A percentile compares a stretch with the other conserved stretches of the same genome.
Conservation (phyloP, 2,888 invertebrate species). For the Hyposoter dolosus region DNA sequence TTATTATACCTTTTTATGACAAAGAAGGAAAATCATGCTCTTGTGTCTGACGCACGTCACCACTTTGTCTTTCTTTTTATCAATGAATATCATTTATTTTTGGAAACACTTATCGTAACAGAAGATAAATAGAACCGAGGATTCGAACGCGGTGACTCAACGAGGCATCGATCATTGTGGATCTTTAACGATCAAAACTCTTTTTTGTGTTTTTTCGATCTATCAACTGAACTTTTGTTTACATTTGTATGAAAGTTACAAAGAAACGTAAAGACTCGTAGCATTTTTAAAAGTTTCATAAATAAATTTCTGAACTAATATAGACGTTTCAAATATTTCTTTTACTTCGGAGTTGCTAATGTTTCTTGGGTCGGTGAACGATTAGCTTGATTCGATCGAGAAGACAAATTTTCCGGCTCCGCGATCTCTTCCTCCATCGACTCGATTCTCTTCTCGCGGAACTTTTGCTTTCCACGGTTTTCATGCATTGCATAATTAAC, state of each 20-base stretch:
- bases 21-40: conserved; percentile 10
- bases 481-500: conserved; percentile 21
- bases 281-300: background rate
- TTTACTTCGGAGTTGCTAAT: conserved; percentile 31
- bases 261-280: background rate
- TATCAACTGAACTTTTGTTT: background rate
- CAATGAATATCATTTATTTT: conserved; percentile 41
- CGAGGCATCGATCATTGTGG: background rate
- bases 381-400: conserved; percentile 30
- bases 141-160: background rate
- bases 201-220: conserved; percentile 4
- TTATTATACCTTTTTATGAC: conserved; percentile 30
- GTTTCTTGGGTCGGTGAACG: conserved; percentile 12
- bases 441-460: conserved; percentile 6
- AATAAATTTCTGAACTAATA: background rate
- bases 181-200: background rate
- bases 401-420: conserved; percentile 63
- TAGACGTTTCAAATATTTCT: background rate
- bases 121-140: conserved; percentile 1
- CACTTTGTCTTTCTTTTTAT: conserved; percentile 20
- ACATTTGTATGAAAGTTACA: background rate
- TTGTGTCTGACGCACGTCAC: conserved; percentile 25
- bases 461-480: conserved; percentile 6
- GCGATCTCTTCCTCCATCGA: conserved; percentile 22
- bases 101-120: conserved; percentile 17